These are phyloP conservation scores for Urocyon cinereoargenteus DNA, from an alignment of 2,797 vertebrate species.

Conservation along the genomic window DNA sequence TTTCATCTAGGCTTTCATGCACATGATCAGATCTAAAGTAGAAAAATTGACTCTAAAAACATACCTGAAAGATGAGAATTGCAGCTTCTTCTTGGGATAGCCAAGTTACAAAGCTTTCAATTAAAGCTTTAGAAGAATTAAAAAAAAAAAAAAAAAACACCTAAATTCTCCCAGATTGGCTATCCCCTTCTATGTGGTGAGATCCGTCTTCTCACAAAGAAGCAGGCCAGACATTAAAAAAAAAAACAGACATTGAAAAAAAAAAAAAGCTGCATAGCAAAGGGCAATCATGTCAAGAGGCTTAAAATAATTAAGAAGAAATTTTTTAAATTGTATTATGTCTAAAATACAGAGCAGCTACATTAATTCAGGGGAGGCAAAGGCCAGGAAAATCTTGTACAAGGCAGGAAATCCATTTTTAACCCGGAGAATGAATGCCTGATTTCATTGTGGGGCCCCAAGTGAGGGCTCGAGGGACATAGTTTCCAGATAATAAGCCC, in stretches of 20 bases:
- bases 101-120: background rate
- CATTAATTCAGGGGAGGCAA: conserved; percentile 41
- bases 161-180: conserved; percentile 47
- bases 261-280: background rate
- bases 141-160: background rate
- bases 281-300: background rate
- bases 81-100: background rate
- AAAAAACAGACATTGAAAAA: background rate
- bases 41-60: background rate
- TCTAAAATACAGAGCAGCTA: conserved; percentile 39
- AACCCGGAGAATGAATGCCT: background rate
- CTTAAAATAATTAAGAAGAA: conserved; percentile 61
- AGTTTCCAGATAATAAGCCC: background rate
- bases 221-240: background rate
- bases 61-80: background rate
- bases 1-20: background rate
- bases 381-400: conserved; percentile 44
- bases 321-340: conserved; percentile 2
- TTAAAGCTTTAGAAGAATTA: background rate
- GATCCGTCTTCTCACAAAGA: conserved; percentile 55
- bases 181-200: background rate
- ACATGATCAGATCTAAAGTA: background rate
- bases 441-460: background rate
- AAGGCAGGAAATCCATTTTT: conserved; percentile 64
- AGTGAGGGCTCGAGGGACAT: background rate